Base-by-base conservation (phyloP, 2,113 vertebrate species). In the Scolopax mira region DNA sequence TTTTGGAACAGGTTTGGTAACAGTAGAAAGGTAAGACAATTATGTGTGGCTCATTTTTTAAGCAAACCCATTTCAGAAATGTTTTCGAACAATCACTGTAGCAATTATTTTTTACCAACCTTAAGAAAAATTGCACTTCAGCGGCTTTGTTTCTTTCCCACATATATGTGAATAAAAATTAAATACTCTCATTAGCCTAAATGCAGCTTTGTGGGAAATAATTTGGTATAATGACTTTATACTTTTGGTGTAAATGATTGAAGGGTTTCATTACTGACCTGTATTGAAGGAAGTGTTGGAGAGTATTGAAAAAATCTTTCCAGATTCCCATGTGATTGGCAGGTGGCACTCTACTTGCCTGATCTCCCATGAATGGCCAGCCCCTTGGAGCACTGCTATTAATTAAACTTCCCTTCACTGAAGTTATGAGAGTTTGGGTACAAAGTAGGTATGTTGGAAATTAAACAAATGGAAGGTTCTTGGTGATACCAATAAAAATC, bases 141-240 rank as follows among this genome's bases (percentile, higher is more conserved):
- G 97, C 95, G 97, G 96, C 97, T 98, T 98, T 87, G n/a, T n/a
- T 89, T 98, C 98, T 99, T 98, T 97, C 98, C 98, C 98, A 97
- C 96, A 97, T 79, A 89, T 57, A 94, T 70, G 75, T 88, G 65
- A 87, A 61, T 96, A 96, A 98, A 98, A 99, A 99, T 98, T 98
- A 99, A 98, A 95, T 85, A 41, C 48, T 90, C 91, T 97, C 97
- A 97, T 98, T 98, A 99, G 98, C 93, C 97, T 97, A 98, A 98
- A 98, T 97, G 97, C 98, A 98, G 98, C 98, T 97, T 97, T 97
- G 98, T 98, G 98, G 98, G 98, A 98, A 98, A 98, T 97, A 98
- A 98, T 98, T 98, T 98, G 97, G 97, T 98, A 97, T 98, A 98
- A 98, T 98, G 98, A 98, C 93, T 97, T 87, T 92, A 96, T 82